Evolutionary conservation across 2,113 vertebrate genomes (phyloP).

Genomic region (Lathamus discolor): DNA sequence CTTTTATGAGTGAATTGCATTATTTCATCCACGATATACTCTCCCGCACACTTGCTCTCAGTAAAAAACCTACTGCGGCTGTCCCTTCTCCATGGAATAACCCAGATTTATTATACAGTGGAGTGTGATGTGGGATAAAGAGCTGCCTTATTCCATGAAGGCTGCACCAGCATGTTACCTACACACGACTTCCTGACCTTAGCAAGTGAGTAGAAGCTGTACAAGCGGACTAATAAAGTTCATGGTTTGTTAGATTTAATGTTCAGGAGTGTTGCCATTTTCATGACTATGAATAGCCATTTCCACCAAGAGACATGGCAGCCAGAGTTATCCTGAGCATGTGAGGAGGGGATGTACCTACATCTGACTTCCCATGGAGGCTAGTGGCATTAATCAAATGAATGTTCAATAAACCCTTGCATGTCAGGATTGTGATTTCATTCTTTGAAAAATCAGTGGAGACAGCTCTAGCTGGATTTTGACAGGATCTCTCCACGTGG

Average conservation of each 20-base stretch:
- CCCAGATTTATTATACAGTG: neutral
- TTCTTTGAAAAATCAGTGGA: slow-evolving; percentile 44
- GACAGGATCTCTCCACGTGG: slow-evolving; percentile 13
- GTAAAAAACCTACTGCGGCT: neutral
- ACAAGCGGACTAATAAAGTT: slow-evolving; percentile 10
- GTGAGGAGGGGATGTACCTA: neutral
- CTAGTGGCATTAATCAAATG: slow-evolving; percentile 29
- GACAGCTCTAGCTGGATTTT: slow-evolving; percentile 26
- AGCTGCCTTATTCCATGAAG: neutral
- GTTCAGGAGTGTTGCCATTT: neutral
- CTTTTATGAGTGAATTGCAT: neutral
- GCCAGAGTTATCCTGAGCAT: neutral
- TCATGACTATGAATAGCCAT: slow-evolving; percentile 29
- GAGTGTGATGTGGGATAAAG: neutral
- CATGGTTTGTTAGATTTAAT: slow-evolving; percentile 32
- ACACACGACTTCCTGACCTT: neutral
- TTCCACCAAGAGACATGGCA: slow-evolving; percentile 29
- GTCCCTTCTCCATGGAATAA: neutral
- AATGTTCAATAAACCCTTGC: slow-evolving; percentile 56
- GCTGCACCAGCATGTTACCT: neutral
- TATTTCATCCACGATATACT: neutral
- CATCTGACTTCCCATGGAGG: neutral
- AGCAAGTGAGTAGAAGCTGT: neutral
- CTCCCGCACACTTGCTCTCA: neutral
- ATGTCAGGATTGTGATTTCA: slow-evolving; percentile 13